A percentile compares a stretch with the other conserved stretches of the same genome.
These are phyloP conservation scores for Ochotona princeps DNA, from an alignment of 2,113 vertebrate species.

Conservation along the genomic window DNA sequence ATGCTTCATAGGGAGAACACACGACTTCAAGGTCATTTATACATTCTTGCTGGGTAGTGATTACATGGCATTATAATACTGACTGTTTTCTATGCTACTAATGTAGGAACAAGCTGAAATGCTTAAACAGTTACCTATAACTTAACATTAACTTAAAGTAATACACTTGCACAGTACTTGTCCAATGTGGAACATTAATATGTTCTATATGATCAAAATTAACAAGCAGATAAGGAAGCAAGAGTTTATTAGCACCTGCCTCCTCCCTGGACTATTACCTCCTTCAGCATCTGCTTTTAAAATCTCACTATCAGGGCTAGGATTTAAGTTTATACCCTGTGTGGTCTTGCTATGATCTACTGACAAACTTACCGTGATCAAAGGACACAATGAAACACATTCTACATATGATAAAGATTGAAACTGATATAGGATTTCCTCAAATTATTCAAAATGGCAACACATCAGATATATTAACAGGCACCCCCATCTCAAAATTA, in stretches of 20 bases:
- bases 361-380: background rate
- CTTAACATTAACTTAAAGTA: slow-evolving; percentile 10
- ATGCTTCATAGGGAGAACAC: slow-evolving; percentile 10
- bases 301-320: background rate
- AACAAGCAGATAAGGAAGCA: background rate
- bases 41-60: slow-evolving; percentile 27
- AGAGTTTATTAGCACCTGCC: background rate
- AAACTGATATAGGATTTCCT: background rate
- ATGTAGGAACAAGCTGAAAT: background rate
- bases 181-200: background rate
- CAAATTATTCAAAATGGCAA: background rate
- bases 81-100: slow-evolving; percentile 29
- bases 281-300: background rate
- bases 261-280: background rate
- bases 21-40: background rate
- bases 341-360: background rate
- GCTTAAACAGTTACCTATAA: background rate
- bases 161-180: background rate
- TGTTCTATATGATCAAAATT: slow-evolving; percentile 15
- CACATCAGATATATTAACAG: background rate
- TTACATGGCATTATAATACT: background rate
- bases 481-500: background rate
- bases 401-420: background rate
- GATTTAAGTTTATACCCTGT: background rate
- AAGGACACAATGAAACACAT: background rate